phyloP scores from a whole-genome alignment of 2,797 vertebrate species.

The Cephalopachus bancanus region DNA sequence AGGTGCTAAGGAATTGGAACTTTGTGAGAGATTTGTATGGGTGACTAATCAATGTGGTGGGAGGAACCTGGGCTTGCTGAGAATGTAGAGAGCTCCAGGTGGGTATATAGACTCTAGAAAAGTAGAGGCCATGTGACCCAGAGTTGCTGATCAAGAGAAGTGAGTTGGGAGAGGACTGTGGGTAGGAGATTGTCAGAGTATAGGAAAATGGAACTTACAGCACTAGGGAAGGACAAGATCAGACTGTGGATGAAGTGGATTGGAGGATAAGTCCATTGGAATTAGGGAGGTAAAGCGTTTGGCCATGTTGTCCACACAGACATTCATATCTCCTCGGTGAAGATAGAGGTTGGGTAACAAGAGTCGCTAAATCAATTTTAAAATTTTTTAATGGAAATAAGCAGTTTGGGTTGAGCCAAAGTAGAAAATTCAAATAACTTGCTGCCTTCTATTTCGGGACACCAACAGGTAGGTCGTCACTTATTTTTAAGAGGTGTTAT shows the following conservation, averaged over 20 bases:
- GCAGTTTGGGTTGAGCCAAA: neutral
- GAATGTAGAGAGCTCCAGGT: neutral
- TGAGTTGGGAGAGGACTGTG: neutral
- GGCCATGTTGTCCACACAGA: fast-evolving
- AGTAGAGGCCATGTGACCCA: neutral
- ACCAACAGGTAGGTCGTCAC: neutral
- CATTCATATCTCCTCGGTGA: neutral
- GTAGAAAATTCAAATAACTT: slow-evolving; percentile 11
- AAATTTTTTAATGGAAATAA: neutral
- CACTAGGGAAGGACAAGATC: neutral
- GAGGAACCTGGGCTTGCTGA: neutral
- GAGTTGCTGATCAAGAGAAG: neutral
- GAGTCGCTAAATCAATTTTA: neutral
- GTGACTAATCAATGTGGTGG: neutral
- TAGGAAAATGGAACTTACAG: neutral
- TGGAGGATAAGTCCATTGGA: neutral
- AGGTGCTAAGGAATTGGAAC: neutral
- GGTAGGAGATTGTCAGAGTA: neutral
- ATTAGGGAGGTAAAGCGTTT: neutral
- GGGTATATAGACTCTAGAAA: neutral
- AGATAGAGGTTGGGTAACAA: neutral
- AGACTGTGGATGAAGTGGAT: neutral
- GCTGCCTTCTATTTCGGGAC: neutral
- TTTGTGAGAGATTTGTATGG: neutral
- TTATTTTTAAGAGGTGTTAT: neutral